Conservation (phyloP, 2,113 vertebrate genomes). For the Cyanistes caeruleus region DNA sequence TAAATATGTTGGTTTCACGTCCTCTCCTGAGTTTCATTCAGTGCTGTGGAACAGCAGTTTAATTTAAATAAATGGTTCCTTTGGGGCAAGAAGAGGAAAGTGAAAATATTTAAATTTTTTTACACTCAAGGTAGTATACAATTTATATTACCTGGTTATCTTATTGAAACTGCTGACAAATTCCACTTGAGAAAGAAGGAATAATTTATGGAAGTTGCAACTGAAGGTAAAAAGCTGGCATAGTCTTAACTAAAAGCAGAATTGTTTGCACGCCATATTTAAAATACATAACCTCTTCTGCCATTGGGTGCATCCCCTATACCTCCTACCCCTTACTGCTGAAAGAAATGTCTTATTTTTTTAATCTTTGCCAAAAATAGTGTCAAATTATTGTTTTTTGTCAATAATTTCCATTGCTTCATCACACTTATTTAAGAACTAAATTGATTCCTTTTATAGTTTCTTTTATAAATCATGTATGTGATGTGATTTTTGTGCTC, state of each 20-base stretch:
- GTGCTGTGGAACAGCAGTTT: not conserved
- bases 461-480: not conserved
- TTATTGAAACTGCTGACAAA: not conserved
- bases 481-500: not conserved
- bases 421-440: not conserved
- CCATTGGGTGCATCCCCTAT: not conserved
- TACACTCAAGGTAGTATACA: not conserved
- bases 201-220: not conserved
- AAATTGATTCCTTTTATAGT: not conserved
- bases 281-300: not conserved
- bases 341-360: not conserved
- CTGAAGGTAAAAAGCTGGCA: not conserved
- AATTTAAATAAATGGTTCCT: not conserved
- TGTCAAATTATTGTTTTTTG: not conserved
- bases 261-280: not conserved
- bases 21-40: not conserved
- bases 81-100: not conserved
- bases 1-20: not conserved
- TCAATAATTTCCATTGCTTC: not conserved
- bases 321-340: not conserved
- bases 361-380: not conserved
- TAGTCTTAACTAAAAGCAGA: not conserved
- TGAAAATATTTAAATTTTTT: not conserved
- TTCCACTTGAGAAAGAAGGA: not conserved
- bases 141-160: not conserved